Base-by-base conservation (phyloP, 2,888 invertebrate species). In the Platynereis dumerilii region DNA sequence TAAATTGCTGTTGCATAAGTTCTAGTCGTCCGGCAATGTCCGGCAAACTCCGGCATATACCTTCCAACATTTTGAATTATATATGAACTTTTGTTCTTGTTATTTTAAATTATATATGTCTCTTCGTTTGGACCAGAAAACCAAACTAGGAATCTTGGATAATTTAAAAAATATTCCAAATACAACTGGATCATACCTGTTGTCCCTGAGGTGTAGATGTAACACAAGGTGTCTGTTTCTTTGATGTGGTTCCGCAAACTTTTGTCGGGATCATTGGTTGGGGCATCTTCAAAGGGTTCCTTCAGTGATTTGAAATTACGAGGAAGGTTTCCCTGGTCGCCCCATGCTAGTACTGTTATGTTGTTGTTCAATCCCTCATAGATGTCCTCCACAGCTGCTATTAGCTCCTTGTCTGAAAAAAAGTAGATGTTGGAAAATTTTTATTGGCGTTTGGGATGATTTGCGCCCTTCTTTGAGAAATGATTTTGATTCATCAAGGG, bases 181-280 rank as follows among this genome's bases (percentile, higher is more conserved):
- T n/a, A n/a, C n/a, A n/a, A n/a, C n/a, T n/a, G n/a, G 0, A 98
- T 97, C 68, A 97, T 85, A 78, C 80, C 80, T 69, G 80, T 80
- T 26, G 80, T 80, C 22, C 80, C 80, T 39, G 96, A 96, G 0
- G 98, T 99, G 84, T 95, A 99, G 80, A 98, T 96, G 80, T 96
- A 97, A 42, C 96, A 87, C 60, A 96, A 85, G 2, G 81, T 74
- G 57, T 79, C 80, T 0, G 63, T 48, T 5, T 3, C n/a, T 5
- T 5, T n/a, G 7, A 20, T n/a, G 17, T 20, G 5, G 5, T 22
- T 48, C 52, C 66, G 67, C 27, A 68, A 71, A 3, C 74, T 58
- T 5, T 64, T 55, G 17, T 61, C 68, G 34, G 34, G 34, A 12
- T 34, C 34, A 12, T 5, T 34, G 22, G 67, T 62, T 2, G 75